Evolutionary conservation across 2,113 vertebrate genomes (phyloP).

Genomic region (Cranoglanis bouderius): DNA sequence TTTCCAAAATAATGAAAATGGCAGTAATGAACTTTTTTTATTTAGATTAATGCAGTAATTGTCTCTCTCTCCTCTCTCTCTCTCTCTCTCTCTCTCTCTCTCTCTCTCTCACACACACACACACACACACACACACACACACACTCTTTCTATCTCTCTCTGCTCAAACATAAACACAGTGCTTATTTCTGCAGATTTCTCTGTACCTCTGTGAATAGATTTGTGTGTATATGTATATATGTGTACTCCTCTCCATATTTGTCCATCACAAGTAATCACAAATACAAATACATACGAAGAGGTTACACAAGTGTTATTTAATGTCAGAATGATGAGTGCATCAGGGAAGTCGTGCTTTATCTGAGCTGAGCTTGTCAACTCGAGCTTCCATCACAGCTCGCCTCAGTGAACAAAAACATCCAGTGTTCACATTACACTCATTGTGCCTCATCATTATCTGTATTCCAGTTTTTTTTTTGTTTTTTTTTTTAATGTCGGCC

Average conservation of each 20-base stretch:
- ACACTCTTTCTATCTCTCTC: neutral
- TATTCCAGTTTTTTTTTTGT: neutral
- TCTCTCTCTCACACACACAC: neutral
- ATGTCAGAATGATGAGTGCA: constrained; percentile 64
- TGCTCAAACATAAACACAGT: neutral
- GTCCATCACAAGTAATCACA: constrained; percentile 11
- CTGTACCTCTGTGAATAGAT: neutral
- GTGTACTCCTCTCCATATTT: neutral
- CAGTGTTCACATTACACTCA: constrained; percentile 51
- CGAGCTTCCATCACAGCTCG: constrained; percentile 57
- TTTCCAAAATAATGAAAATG: constrained; percentile 48
- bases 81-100: constrained; percentile 6
- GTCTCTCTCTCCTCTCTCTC: constrained; percentile 6
- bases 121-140: neutral
- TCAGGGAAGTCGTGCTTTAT: constrained; percentile 59
- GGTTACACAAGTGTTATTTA: constrained; percentile 69
- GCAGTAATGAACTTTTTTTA: constrained; percentile 48
- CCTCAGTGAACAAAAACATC: constrained; percentile 42
- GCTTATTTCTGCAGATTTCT: neutral
- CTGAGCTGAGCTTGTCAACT: constrained; percentile 66
- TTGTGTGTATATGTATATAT: no score
- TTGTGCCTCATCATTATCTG: constrained; percentile 26
- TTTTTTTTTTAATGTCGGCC: neutral
- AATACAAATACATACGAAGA: constrained; percentile 56
- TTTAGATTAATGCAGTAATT: constrained; percentile 51